Conservation (phyloP, 2,797 vertebrate genomes). For the Eospalax fontanierii region DNA sequence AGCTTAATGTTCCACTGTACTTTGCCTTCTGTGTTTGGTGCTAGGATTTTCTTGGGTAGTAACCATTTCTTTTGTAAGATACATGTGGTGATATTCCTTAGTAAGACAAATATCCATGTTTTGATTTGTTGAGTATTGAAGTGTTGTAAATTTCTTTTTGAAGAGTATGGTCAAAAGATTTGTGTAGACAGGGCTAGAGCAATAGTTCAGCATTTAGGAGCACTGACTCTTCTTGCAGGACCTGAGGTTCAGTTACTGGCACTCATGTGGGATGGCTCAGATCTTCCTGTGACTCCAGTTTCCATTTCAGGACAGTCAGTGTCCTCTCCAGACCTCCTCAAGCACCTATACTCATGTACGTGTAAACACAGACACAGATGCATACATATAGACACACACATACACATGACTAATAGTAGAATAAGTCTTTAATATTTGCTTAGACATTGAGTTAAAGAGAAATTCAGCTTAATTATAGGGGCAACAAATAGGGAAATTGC, state of each 20-base stretch:
- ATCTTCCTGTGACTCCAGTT: no score
- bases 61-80: background rate
- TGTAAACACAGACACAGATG: no score
- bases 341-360: no score
- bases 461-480: background rate
- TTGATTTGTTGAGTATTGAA: background rate
- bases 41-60: background rate
- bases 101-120: background rate
- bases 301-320: no score
- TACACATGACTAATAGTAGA: no score
- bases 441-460: background rate
- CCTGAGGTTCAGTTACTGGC: no score
- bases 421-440: no score
- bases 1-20: constrained; percentile 12
- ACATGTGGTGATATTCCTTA: background rate
- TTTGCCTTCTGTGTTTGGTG: background rate
- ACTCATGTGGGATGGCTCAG: no score
- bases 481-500: background rate
- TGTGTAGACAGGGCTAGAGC: background rate
- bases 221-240: no score
- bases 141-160: background rate
- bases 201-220: no score
- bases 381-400: no score
- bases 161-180: background rate
- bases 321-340: no score